Evolutionary conservation across 1,140 invertebrate species (phyloP).

Genomic region (Melanaphis sacchari): DNA sequence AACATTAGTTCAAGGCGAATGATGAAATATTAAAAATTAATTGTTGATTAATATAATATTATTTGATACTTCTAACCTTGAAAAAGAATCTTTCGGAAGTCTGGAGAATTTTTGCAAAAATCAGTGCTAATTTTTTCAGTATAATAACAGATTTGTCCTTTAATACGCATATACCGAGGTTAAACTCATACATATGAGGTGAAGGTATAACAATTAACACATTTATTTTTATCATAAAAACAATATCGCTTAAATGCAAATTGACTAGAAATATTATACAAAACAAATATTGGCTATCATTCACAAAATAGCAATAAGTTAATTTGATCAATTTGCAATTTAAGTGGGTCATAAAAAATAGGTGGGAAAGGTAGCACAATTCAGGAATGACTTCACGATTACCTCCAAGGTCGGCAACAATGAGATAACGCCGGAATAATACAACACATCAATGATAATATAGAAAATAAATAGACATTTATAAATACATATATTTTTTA

Average conservation of each 20-base stretch:
- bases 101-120: slow-evolving; percentile 28
- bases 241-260: not conserved
- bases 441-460: slow-evolving; percentile 36
- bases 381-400: slow-evolving; percentile 33
- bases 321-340: slow-evolving; percentile 14
- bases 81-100: slow-evolving; percentile 45
- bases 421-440: slow-evolving; percentile 45
- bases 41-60: not conserved
- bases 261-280: not conserved
- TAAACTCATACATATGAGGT: slow-evolving; percentile 1
- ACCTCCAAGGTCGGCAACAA: slow-evolving; percentile 12
- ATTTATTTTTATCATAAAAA: slow-evolving; percentile 11
- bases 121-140: not conserved
- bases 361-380: not conserved
- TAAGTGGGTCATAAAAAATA: slow-evolving; percentile 32
- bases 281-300: slow-evolving; percentile 7
- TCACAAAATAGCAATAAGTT: not conserved
- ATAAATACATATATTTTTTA: not conserved
- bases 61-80: slow-evolving; percentile 20
- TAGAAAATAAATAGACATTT: slow-evolving; percentile 42
- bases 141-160: slow-evolving; percentile 48
- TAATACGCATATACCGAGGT: not conserved
- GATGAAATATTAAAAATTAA: not conserved
- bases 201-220: slow-evolving; percentile 29
- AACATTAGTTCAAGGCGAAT: slow-evolving; percentile 5